Evolutionary conservation across 1,140 invertebrate species (phyloP), one percentile per base, ranked within the genome.

Genomic region (Cylas formicarius): DNA sequence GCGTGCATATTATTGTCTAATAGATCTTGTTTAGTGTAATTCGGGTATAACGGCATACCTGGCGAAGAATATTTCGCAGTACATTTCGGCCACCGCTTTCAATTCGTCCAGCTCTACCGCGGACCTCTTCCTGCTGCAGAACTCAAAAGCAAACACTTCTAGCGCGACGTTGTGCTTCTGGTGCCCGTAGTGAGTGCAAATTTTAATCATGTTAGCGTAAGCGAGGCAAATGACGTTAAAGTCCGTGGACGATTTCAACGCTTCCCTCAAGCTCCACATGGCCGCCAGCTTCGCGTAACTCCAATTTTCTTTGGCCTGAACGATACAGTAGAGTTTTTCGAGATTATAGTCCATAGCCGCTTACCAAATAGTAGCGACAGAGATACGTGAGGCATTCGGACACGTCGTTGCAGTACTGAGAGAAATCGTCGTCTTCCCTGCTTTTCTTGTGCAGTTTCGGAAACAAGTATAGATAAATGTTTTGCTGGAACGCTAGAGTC

Each of bases 201-300:
- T 38, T 8, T 44, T 52, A 14, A 78, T 69, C 65, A 77, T 68
- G 31, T 74, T 75, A 0, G 63, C 66, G 40, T 73, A 76, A 6
- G 67, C 64, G 3, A 61, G 60, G 37, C 74, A 76, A 0, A 78
- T 54, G 0, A 67, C 50, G 10, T 66, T 50, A 41, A 78, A 75
- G 49, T 75, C 67, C 6, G 62, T 67, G 27, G 67, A 68, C 0
- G 67, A 66, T 6, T 62, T 48, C 6, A 73, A 45, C 1, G 72
- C 70, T 23, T 67, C 65, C 42, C 67, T 70, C 22, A 78, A 46
- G 21, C 70, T 61, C 73, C 73, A 75, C 17, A 72, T 62, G 0
- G 76, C 73, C 4, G 74, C 72, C 14, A 78, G 52, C 23, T 66
- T 58, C 0, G 75, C 73, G 27, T 71, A 67, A 4, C 64, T 56